phyloP scores from a whole-genome alignment of 1,140 invertebrate species.

The Nomia melanderi region DNA sequence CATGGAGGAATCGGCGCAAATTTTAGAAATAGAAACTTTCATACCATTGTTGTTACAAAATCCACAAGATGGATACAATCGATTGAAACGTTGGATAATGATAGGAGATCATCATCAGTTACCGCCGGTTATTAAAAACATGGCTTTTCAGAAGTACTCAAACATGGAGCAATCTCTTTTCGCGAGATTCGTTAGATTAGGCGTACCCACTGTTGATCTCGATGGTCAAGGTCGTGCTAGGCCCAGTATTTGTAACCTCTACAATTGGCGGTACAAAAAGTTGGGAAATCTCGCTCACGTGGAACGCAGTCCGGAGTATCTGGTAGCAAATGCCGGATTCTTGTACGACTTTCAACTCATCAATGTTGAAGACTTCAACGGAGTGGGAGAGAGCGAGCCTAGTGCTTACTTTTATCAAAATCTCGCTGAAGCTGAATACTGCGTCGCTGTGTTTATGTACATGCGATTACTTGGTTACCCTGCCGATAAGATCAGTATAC shows the following conservation, averaged over 20 bases:
- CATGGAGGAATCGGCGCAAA: slow-evolving; percentile 99
- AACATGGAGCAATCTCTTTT: slow-evolving; percentile 99
- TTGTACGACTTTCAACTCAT: slow-evolving; percentile 97
- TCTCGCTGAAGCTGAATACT: slow-evolving; percentile 98
- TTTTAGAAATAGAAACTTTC: slow-evolving; percentile 99
- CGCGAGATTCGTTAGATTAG: slow-evolving; percentile 96
- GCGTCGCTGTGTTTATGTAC: slow-evolving; percentile 99
- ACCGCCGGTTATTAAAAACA: slow-evolving; percentile 99
- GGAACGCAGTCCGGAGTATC: slow-evolving; percentile 90
- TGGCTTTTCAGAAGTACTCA: slow-evolving; percentile 99
- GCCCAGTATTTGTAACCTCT: slow-evolving; percentile 95
- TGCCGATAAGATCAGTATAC: slow-evolving; percentile 97
- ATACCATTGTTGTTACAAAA: slow-evolving; percentile 98
- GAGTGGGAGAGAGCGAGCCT: slow-evolving; percentile 97
- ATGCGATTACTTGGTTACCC: slow-evolving; percentile 99
- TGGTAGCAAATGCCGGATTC: slow-evolving; percentile 95
- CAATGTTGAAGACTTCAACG: slow-evolving; percentile 98
- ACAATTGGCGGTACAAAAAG: slow-evolving; percentile 98
- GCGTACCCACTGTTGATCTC: slow-evolving; percentile 97
- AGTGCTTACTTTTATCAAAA: slow-evolving; percentile 99
- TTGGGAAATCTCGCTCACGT: slow-evolving; percentile 96
- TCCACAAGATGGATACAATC: slow-evolving; percentile 96
- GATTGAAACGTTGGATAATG: slow-evolving; percentile 99
- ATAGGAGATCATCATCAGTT: slow-evolving; percentile 99
- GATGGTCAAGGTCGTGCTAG: slow-evolving; percentile 98